These are phyloP conservation scores for Anableps anableps DNA, from an alignment of 2,797 vertebrate species.

Conservation along the genomic window DNA sequence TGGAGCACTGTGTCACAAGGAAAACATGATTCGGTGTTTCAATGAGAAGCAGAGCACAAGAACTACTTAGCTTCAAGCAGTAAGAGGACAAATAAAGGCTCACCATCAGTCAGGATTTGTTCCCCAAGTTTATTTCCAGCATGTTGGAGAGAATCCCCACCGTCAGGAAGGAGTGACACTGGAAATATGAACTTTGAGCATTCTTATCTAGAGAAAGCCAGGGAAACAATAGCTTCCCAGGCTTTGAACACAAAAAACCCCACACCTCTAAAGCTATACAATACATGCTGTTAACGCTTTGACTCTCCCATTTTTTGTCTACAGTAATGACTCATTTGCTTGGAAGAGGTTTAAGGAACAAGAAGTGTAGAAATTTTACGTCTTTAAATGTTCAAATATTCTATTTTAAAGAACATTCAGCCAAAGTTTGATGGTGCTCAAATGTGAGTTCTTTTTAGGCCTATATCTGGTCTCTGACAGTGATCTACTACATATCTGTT, in stretches of 20 bases:
- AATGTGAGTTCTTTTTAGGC: too few relatives aligned
- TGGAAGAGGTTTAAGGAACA: not conserved
- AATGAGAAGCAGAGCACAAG: not conserved
- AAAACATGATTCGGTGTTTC: not conserved
- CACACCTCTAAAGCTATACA: not conserved
- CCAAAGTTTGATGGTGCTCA: too few relatives aligned
- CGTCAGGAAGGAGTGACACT: not conserved
- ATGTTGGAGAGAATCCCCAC: not conserved
- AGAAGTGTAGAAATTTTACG: not conserved
- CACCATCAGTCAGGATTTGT: not conserved
- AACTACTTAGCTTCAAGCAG: not conserved
- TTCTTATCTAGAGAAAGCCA: not conserved
- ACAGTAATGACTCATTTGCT: too few relatives aligned
- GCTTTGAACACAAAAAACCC: too few relatives aligned
- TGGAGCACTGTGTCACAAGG: not conserved
- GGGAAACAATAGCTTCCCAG: too few relatives aligned
- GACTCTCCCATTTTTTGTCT: too few relatives aligned
- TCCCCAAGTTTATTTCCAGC: not conserved
- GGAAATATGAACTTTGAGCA: not conserved
- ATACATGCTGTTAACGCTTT: not conserved
- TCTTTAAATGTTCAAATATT: too few relatives aligned
- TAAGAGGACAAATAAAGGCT: not conserved
- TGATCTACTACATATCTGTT: too few relatives aligned
- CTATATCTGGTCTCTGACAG: too few relatives aligned
- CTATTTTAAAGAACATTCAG: too few relatives aligned